Conservation (phyloP, 2,113 vertebrate species). For the Vidua macroura region DNA sequence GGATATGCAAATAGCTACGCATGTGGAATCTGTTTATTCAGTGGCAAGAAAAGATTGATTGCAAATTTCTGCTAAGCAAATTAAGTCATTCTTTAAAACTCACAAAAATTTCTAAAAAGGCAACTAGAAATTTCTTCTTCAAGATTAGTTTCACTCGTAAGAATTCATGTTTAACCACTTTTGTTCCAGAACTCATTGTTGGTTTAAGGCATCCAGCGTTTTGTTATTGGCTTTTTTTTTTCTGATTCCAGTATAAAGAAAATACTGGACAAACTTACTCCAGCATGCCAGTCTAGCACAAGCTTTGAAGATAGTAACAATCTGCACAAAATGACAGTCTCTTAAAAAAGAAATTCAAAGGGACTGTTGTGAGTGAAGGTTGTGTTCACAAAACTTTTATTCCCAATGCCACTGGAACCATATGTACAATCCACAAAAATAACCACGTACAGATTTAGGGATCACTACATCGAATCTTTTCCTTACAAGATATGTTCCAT, state of each 20-base stretch:
- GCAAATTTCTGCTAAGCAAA: slow-evolving; percentile 62
- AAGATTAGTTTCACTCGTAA: not conserved
- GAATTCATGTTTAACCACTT: slow-evolving; percentile 37
- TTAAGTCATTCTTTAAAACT: slow-evolving; percentile 63
- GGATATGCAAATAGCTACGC: slow-evolving; percentile 51
- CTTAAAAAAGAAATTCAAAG: not conserved
- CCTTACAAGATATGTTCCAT: not conserved
- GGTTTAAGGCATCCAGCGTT: not conserved
- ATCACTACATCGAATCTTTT: not conserved
- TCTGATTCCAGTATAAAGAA: not conserved
- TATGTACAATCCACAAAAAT: not conserved
- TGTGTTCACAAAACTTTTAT: not conserved
- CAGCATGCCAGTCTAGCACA: not conserved
- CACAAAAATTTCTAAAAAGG: slow-evolving; percentile 50
- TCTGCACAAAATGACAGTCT: not conserved
- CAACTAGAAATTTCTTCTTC: slow-evolving; percentile 43
- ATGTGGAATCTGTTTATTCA: slow-evolving; percentile 63
- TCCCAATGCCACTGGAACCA: not conserved
- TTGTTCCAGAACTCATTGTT: not conserved
- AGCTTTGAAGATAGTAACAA: not conserved
- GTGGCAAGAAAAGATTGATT: slow-evolving; percentile 64
- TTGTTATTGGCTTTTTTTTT: not conserved
- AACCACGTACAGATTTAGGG: not conserved
- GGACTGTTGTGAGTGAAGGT: not conserved
- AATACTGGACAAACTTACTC: not conserved